Evolutionary conservation across 2,113 vertebrate species (phyloP).

Genomic region (Fulmarus glacialis): DNA sequence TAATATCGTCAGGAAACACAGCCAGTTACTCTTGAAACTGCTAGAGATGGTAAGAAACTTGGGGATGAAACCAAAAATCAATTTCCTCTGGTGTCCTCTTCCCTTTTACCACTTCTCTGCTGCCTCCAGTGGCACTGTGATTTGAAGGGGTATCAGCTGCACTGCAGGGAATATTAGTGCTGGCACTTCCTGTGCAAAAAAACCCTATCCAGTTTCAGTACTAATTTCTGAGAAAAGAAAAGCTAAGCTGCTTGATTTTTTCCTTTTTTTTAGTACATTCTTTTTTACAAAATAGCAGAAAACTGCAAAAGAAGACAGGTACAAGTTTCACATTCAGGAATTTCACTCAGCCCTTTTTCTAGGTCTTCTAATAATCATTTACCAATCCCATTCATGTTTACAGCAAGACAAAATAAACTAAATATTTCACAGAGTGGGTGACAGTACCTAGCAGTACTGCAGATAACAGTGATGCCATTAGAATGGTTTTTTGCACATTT

Average conservation of each 20-base stretch:
- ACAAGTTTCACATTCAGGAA: background rate
- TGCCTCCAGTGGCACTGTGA: background rate
- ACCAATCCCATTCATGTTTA: background rate
- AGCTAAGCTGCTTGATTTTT: background rate
- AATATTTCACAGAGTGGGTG: background rate
- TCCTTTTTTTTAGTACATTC: background rate
- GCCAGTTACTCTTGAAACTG: constrained; percentile 82
- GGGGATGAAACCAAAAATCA: constrained; percentile 12
- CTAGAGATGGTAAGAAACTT: constrained; percentile 85
- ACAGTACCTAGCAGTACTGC: background rate
- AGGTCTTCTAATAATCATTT: background rate
- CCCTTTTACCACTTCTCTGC: background rate
- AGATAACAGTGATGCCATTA: background rate
- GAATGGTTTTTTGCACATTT: background rate
- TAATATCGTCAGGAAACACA: constrained; percentile 83
- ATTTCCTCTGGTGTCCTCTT: background rate
- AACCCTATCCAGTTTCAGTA: background rate
- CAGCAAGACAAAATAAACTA: background rate
- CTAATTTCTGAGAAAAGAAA: background rate
- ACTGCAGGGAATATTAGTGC: background rate
- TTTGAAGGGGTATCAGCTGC: background rate
- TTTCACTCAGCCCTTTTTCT: background rate
- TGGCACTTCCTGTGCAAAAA: background rate
- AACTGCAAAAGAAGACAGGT: background rate
- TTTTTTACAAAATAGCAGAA: background rate